phyloP scores from a whole-genome alignment of 2,797 vertebrate species.

The Pangasius sanitwongsei region DNA sequence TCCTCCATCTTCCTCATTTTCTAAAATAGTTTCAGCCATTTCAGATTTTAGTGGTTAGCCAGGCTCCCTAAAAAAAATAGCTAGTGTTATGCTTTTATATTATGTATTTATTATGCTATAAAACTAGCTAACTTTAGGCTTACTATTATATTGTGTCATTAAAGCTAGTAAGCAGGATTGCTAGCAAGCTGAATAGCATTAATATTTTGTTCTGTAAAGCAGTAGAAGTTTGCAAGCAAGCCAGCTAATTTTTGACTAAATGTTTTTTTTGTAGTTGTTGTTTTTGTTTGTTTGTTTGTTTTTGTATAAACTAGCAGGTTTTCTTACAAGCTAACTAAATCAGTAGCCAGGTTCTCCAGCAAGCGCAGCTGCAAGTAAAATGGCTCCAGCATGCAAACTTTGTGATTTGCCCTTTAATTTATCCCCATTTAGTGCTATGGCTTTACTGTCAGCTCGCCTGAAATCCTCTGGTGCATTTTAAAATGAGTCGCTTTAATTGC shows the following conservation, averaged over 20 bases:
- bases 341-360: background rate
- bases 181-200: background rate
- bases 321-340: background rate
- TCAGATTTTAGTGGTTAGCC: background rate
- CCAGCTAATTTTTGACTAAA: background rate
- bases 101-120: background rate
- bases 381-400: background rate
- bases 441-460: slow-evolving; percentile 14
- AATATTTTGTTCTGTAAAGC: background rate
- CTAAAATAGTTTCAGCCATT: background rate
- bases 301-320: background rate
- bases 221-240: background rate
- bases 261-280: too few relatives aligned
- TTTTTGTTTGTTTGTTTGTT: background rate
- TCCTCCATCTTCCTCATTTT: background rate
- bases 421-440: slow-evolving; percentile 20
- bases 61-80: background rate
- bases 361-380: background rate
- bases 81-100: background rate
- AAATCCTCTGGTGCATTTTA: slow-evolving; percentile 25
- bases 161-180: background rate
- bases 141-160: background rate
- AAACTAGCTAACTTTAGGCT: background rate
- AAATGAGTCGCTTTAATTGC: slow-evolving; percentile 41
- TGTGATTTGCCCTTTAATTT: slow-evolving; percentile 10